phyloP scores from a whole-genome alignment of 2,113 vertebrate genomes.

The Hylia prasina region DNA sequence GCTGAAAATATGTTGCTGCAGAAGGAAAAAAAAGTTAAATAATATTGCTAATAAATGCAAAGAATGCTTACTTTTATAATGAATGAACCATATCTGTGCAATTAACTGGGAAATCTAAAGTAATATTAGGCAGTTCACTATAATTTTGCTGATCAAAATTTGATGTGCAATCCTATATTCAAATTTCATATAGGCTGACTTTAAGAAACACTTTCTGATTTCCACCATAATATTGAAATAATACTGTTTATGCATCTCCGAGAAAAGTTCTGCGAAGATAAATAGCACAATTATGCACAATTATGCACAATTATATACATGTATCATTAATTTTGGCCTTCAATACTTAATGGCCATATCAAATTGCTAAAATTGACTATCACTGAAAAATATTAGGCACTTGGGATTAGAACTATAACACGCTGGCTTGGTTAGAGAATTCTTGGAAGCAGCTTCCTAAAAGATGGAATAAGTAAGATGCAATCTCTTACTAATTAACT shows the following conservation, averaged over 20 bases:
- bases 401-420: slow-evolving; percentile 37
- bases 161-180: slow-evolving; percentile 4
- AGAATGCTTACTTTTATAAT: not conserved
- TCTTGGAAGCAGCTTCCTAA: slow-evolving; percentile 47
- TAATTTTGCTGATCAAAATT: slow-evolving; percentile 26
- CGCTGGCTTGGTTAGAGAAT: not conserved
- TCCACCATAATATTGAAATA: slow-evolving; percentile 34
- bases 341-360: slow-evolving; percentile 60
- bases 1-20: not conserved
- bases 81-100: not conserved
- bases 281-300: slow-evolving; percentile 42
- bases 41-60: not conserved
- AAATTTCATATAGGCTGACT: not conserved
- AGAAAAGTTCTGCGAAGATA: slow-evolving; percentile 49
- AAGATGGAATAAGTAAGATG: slow-evolving; percentile 15
- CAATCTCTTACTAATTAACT: slow-evolving; percentile 54
- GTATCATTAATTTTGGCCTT: slow-evolving; percentile 31
- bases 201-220: not conserved
- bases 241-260: slow-evolving; percentile 17
- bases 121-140: not conserved
- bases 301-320: slow-evolving; percentile 63
- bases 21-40: not conserved
- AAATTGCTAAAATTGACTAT: slow-evolving; percentile 58
- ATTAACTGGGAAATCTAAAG: not conserved
- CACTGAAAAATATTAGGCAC: slow-evolving; percentile 36